Percentiles rank a stretch among this genome's conserved stretches.
These are phyloP conservation scores for Philopotamus ludificatus DNA, from an alignment of 1,140 invertebrate species.

Conservation along the genomic window DNA sequence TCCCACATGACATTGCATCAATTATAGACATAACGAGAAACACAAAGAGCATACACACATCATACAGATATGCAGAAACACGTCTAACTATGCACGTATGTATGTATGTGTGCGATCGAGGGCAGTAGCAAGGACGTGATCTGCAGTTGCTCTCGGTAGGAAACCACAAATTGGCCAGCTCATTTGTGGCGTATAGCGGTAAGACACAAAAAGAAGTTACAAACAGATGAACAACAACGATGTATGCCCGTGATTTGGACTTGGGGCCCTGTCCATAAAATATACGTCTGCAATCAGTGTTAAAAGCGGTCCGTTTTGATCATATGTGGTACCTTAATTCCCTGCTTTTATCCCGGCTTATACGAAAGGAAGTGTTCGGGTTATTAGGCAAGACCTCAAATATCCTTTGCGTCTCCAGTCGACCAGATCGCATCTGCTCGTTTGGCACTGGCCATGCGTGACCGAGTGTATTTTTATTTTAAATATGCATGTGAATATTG, in stretches of 20 bases:
- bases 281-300: not conserved
- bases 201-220: not conserved
- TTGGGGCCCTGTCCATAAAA: not conserved
- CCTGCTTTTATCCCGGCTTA: too few species aligned
- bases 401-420: not conserved
- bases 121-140: slow-evolving; percentile 24
- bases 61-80: too few species aligned
- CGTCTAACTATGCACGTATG: too few species aligned
- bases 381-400: not conserved
- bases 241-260: not conserved
- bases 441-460: not conserved
- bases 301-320: not conserved
- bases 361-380: not conserved
- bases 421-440: not conserved
- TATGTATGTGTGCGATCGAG: slow-evolving; percentile 1
- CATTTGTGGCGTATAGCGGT: slow-evolving; percentile 17
- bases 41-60: too few species aligned
- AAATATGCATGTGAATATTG: too few species aligned
- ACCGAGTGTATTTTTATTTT: not conserved
- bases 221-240: not conserved
- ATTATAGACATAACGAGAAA: too few species aligned
- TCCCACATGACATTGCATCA: too few species aligned
- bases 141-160: slow-evolving; percentile 20
- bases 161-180: slow-evolving; percentile 27
- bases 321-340: too few species aligned